Conservation (phyloP, 2,113 vertebrate species). For the Rhinoptilus africanus region DNA sequence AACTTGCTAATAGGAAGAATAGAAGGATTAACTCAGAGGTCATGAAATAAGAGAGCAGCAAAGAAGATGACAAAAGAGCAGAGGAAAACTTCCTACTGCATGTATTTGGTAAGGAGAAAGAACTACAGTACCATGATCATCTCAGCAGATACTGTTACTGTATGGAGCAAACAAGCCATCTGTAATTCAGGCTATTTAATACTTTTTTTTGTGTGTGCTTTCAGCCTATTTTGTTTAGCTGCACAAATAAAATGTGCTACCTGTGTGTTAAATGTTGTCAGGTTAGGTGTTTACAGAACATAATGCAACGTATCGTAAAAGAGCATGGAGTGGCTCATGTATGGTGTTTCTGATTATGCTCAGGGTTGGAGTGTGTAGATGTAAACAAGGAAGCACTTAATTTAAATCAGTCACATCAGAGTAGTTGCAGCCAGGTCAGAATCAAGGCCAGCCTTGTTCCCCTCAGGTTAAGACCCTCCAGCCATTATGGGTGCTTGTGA, state of each 20-base stretch:
- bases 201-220: background rate
- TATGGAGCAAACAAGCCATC: background rate
- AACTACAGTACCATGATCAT: background rate
- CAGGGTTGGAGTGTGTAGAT: background rate
- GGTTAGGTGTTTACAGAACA: background rate
- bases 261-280: background rate
- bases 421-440: background rate
- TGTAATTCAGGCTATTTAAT: slow-evolving; percentile 7
- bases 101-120: slow-evolving; percentile 22
- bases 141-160: slow-evolving; percentile 17
- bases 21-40: slow-evolving; percentile 79
- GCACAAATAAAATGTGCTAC: background rate
- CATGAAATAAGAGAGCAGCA: slow-evolving; percentile 71
- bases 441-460: background rate
- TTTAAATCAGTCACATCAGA: background rate
- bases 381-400: background rate
- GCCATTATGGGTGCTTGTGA: background rate
- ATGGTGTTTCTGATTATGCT: background rate
- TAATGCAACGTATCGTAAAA: background rate
- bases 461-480: background rate
- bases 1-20: slow-evolving; percentile 78
- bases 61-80: slow-evolving; percentile 56
- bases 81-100: slow-evolving; percentile 38
- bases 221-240: background rate
- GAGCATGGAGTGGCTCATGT: background rate